Evolutionary conservation across 2,113 vertebrate species (phyloP).

Genomic region (Pandion haliaetus): DNA sequence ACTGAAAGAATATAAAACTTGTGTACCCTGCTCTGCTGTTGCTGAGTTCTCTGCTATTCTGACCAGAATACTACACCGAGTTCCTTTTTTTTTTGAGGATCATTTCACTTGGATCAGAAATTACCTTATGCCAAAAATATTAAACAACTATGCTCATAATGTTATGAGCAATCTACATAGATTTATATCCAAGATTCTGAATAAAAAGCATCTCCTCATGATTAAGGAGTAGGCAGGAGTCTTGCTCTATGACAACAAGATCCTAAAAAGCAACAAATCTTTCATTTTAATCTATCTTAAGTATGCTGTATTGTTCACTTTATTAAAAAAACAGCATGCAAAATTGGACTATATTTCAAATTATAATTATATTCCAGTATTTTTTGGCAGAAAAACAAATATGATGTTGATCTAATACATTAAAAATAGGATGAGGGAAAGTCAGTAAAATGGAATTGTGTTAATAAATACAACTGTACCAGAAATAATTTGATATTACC

Average conservation of each 20-base stretch:
- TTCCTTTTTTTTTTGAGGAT: background rate
- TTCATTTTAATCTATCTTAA: background rate
- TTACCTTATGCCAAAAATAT: background rate
- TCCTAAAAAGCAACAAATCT: background rate
- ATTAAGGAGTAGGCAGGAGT: background rate
- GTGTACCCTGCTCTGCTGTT: background rate
- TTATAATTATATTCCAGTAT: background rate
- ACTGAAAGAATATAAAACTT: background rate
- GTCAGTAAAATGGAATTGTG: background rate
- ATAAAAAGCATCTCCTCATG: background rate
- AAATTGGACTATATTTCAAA: background rate
- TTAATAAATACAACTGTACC: background rate
- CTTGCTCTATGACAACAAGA: background rate
- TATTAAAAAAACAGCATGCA: background rate
- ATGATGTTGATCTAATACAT: background rate
- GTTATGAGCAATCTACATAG: background rate
- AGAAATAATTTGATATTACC: background rate
- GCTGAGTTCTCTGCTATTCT: too few relatives aligned
- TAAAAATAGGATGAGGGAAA: background rate
- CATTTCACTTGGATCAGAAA: background rate
- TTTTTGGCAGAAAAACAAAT: background rate
- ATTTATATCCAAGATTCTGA: background rate
- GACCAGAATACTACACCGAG: background rate
- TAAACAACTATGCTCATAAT: background rate
- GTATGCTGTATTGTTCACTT: background rate